These are phyloP conservation scores for Epinotia nisella DNA, from an alignment of 2,888 invertebrate species.

Conservation along the genomic window DNA sequence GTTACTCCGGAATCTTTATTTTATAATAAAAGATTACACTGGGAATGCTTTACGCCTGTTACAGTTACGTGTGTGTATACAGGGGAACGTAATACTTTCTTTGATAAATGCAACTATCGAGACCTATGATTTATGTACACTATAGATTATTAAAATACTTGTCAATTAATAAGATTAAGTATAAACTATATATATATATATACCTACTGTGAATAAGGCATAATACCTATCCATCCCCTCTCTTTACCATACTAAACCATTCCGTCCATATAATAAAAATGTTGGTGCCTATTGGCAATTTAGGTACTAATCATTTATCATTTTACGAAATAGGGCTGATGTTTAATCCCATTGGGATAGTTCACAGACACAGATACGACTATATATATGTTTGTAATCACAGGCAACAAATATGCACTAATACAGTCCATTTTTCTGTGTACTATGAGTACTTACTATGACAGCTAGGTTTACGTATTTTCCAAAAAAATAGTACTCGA, in stretches of 20 bases:
- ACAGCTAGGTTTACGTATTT: background rate
- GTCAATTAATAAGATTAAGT: background rate
- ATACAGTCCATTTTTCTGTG: background rate
- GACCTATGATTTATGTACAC: conserved; percentile 1
- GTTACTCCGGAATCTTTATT: background rate
- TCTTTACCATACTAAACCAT: background rate
- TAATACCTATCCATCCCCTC: background rate
- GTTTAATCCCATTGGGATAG: no score
- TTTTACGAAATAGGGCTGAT: background rate
- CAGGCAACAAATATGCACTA: background rate
- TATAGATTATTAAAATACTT: conserved; percentile 3
- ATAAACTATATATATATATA: background rate
- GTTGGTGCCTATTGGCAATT: no score
- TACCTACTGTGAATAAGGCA: background rate
- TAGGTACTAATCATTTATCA: background rate
- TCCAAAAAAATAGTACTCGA: background rate
- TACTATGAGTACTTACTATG: background rate
- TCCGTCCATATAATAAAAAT: no score
- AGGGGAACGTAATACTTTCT: conserved; percentile 11
- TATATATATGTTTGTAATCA: no score
- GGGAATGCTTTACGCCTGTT: conserved; percentile 3
- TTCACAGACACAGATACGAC: no score
- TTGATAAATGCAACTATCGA: conserved; percentile 24
- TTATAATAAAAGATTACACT: background rate
- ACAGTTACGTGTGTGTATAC: conserved; percentile 1